Conservation (phyloP, 2,113 vertebrate species). For the Columbina picui region DNA sequence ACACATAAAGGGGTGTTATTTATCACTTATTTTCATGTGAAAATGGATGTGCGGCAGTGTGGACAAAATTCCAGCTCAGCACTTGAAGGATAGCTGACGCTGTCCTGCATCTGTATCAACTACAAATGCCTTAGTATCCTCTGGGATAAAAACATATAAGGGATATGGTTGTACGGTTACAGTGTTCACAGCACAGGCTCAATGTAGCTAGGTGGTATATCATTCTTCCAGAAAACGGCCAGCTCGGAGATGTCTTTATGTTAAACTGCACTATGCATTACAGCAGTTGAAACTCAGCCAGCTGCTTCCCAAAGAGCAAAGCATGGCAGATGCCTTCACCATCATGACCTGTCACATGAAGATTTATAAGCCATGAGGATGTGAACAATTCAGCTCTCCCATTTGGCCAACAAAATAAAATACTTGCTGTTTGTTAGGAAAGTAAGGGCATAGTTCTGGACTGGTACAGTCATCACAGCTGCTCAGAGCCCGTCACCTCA, state of each 20-base stretch:
- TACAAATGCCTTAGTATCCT: background rate
- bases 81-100: background rate
- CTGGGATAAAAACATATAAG: background rate
- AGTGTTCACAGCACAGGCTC: background rate
- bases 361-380: background rate
- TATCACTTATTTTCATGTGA: background rate
- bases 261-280: background rate
- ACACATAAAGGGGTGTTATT: background rate
- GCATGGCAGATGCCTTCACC: constrained; percentile 29
- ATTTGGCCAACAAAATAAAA: background rate
- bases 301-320: constrained; percentile 9
- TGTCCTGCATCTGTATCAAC: background rate
- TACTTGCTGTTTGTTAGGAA: background rate
- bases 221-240: background rate
- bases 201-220: background rate
- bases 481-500: background rate
- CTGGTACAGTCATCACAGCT: background rate
- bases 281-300: background rate
- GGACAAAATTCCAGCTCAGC: background rate
- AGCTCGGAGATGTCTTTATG: background rate
- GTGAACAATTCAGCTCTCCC: background rate
- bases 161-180: background rate
- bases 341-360: background rate
- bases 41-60: fast-evolving
- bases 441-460: background rate